Base-by-base conservation (phyloP, 2,888 invertebrate genomes). In the Cantharis rustica region DNA sequence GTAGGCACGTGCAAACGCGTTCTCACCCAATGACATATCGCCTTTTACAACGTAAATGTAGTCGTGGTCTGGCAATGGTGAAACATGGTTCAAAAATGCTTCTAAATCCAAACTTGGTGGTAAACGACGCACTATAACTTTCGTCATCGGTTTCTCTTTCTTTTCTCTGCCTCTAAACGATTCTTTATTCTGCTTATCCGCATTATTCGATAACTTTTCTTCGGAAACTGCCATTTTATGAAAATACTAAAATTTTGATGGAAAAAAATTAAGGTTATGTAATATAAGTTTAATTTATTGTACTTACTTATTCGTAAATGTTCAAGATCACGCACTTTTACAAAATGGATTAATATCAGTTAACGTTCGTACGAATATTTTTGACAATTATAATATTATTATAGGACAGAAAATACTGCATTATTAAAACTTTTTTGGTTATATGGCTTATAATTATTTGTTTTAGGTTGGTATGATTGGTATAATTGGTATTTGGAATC, bases 71-170 rank as follows among this genome's bases (percentile, higher is more conserved):
- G 98, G 97, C 80, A 98, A 88, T 9, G 98, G 98, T 64, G 96
- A 95, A 73, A 98, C 94, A 89, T 97, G 96, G 81, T 97, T 95
- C 77, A 97, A 85, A 86, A 99, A 98, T 72, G 95, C 93, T 83
- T 95, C 95, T 86, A 95, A 94, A 0, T 95, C 95, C 93, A 99
- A 95, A 13, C 93, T 92, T 23, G 98, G 97, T 66, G 99, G 99
- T 80, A 99, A 89, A 80, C 97, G 93, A 31, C 99, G 93, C 79
- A 99, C 91, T 68, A 98, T 93, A 81, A 93, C 93, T 90, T 94
- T 93, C 64, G 93, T 93, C 86, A 92, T 89, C 77, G 93, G 93
- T 85, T 92, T 92, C 81, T 92, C 91, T 89, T 91, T 92, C 82
- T 90, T 91, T 84, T 92, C 92, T 89, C 72, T 79, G 2, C 61